Evolutionary conservation across 2,888 invertebrate genomes (phyloP).

Genomic region (Cantharis nigra): DNA sequence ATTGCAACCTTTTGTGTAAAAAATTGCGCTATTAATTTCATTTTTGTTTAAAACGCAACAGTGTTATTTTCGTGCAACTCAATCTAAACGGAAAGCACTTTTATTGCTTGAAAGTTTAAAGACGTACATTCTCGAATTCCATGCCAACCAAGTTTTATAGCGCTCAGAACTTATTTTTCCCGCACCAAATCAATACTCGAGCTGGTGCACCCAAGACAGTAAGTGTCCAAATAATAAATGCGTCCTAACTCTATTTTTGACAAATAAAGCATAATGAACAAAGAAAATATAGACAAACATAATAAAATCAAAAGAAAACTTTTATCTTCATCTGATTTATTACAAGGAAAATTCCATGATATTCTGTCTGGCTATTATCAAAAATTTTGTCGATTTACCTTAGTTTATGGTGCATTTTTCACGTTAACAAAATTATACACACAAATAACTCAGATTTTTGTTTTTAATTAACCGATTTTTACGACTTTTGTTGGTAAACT

Average conservation of each 20-base stretch:
- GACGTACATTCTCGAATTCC: slow-evolving; percentile 37
- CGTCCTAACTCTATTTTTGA: slow-evolving; percentile 7
- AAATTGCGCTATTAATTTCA: not conserved
- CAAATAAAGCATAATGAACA: not conserved
- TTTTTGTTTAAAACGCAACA: slow-evolving; percentile 17
- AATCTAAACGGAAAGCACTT: slow-evolving; percentile 26
- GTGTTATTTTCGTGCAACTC: slow-evolving; percentile 15
- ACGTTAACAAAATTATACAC: slow-evolving; percentile 20
- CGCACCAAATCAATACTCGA: slow-evolving; percentile 52
- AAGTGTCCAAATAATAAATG: slow-evolving; percentile 17
- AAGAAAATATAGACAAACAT: not conserved
- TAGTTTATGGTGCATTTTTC: not conserved
- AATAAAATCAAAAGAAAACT: not conserved
- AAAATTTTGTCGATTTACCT: not conserved
- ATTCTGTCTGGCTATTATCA: not conserved
- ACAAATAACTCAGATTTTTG: slow-evolving; percentile 31
- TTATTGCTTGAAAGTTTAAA: slow-evolving; percentile 29
- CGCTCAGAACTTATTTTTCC: slow-evolving; percentile 56
- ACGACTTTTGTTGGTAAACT: slow-evolving; percentile 36
- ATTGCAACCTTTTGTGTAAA: not conserved
- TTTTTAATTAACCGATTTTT: slow-evolving; percentile 31
- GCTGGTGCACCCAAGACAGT: slow-evolving; percentile 25
- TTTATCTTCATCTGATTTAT: not conserved
- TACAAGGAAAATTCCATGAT: not conserved
- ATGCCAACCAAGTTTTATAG: slow-evolving; percentile 50